phyloP scores from a whole-genome alignment of 1,140 invertebrate genomes.

The Drosophila neocordata region DNA sequence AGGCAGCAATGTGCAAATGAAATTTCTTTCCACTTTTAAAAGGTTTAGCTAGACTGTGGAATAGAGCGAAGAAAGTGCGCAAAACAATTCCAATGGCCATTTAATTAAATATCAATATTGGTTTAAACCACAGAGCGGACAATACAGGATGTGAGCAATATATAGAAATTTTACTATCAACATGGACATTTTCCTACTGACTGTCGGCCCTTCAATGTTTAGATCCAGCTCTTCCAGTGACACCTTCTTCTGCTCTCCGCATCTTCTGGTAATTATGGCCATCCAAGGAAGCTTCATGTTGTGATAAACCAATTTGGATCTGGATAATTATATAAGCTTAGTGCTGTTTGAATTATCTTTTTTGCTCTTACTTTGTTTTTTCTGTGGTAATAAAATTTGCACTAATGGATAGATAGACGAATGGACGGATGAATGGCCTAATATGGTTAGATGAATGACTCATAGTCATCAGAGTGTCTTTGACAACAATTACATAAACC shows the following conservation, averaged over 20 bases:
- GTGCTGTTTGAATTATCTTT: slow-evolving; percentile 16
- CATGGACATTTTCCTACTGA: background rate
- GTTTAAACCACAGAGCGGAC: no score
- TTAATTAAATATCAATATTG: no score
- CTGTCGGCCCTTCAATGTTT: no score
- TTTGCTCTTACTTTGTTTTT: slow-evolving; percentile 30
- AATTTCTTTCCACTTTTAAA: background rate
- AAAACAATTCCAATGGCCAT: no score
- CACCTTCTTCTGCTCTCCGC: background rate
- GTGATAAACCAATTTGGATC: slow-evolving; percentile 60
- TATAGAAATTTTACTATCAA: no score
- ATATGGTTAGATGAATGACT: slow-evolving; percentile 57
- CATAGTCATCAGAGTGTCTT: background rate
- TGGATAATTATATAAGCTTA: slow-evolving; percentile 62
- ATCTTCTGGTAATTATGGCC: slow-evolving; percentile 51
- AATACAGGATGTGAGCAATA: no score
- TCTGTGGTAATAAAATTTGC: slow-evolving; percentile 67
- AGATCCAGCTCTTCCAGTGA: background rate
- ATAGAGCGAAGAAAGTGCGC: no score
- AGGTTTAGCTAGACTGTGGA: background rate
- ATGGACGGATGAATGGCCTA: slow-evolving; percentile 22
- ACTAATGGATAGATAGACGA: slow-evolving; percentile 51
- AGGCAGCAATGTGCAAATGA: background rate
- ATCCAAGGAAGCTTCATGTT: slow-evolving; percentile 26
- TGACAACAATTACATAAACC: slow-evolving; percentile 38